Evolutionary conservation across 2,113 vertebrate species (phyloP), one percentile per base, ranked within the genome.

Genomic region (Xiphophorus maculatus): DNA sequence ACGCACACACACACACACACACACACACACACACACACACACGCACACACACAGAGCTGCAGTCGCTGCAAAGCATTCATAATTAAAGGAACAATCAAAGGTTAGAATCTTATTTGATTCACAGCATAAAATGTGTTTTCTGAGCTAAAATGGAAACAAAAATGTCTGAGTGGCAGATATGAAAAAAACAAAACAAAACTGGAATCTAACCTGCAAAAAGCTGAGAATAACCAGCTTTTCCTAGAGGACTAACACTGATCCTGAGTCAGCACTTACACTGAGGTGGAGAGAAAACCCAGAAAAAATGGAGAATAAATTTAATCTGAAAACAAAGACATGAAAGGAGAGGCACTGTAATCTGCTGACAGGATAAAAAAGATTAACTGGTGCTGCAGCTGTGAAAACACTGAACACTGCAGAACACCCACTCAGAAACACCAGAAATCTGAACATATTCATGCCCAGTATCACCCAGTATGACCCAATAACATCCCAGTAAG

Each of bases 21-120:
- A 15, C 9, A 2, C 35, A 10, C 35, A 35, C 35, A 10, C 35
- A 35, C 29, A 51, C 51, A 76, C 40, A 72, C 54, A 44, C 32
- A 11, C 51, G 62, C 68, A 63, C 54, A 76, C 40, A 73, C 54
- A 32, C 32, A 15, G 63, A 22, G 51, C 66, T 76, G 76, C 84
- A 84, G 80, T 77, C 62, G n/a, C 76, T 79, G 91, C 89, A 81
- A 60, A 71, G 83, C 84, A 83, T 87, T 48, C 65, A 63, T 15
- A 13, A 51, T 29, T 29, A 77, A 73, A 54, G 48, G 48, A 19
- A 51, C 15, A 17, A 54, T 54, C 5, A 54, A 22, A 54, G 6
- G 19, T 22, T 54, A 8, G 48, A 54, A 54, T 7, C 48, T 54
- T 54, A 54, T 54, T 54, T 22, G 22, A 54, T 8, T 25, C 48